Base-by-base conservation (phyloP, 2,888 invertebrate species). In the Tenthredo amoena region DNA sequence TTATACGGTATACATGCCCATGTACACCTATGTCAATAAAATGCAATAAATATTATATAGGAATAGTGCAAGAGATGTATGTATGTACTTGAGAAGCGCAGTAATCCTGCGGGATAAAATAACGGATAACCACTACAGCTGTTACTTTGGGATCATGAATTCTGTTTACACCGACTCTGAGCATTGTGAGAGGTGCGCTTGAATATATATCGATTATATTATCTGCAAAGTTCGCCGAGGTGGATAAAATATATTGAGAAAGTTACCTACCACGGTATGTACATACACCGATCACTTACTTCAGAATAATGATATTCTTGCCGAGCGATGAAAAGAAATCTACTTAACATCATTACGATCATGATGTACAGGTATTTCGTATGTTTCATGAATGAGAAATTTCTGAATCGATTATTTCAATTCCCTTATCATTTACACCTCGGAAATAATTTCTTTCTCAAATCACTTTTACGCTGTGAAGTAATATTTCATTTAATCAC, bases 141-240 rank as follows among this genome's bases (percentile, higher is more conserved):
- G 71, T 37, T 71, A 37, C 62, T 62, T 71, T 34, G 37, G 76
- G 26, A 47, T 76, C 76, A 77, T 77, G 77, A 77, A 77, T 77
- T 55, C 77, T 55, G 77, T 77, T 77, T 77, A 77, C 77, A 50
- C 31, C 47, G 47, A 50, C 47, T 15, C 10, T 43, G 18, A 43
- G 21, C 40, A 18, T 74, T 43, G 40, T n/a, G 21, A 40, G 74
- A 55, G 31, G 31, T 55, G 34, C 50, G 77, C 77, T 76, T 76
- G 76, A 76, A 62, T 62, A 76, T 62, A 76, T 76, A 76, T 76
- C 76, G 76, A 76, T 76, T 76, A 76, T 47, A 47, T 76, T 76
- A 76, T 71, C 34, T 72, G 62, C 1, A 40, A 76, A 47, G 21
- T 76, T 47, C 4, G 31, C 7, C 21, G 47, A 10, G 62, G 21